phyloP scores from a whole-genome alignment of 1,140 invertebrate species.

The Asobara japonica region DNA sequence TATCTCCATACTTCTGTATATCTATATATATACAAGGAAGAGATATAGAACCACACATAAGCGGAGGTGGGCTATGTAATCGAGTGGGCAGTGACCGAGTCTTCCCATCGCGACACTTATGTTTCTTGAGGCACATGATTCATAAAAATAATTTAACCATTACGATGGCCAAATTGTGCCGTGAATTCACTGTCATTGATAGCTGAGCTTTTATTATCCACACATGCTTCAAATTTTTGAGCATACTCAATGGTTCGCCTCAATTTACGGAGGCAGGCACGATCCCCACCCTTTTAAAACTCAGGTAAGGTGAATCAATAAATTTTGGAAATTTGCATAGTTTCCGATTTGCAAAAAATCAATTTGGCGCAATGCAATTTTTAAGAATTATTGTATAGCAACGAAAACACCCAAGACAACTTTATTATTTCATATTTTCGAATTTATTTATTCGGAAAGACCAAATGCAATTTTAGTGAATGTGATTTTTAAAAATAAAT shows the following conservation, averaged over 20 bases:
- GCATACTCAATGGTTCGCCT: not conserved
- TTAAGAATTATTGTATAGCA: no score
- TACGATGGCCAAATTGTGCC: not conserved
- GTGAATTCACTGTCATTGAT: not conserved
- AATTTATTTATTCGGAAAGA: no score
- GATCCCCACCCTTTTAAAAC: slow-evolving; percentile 1
- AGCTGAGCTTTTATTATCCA: not conserved
- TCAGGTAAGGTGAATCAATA: slow-evolving; percentile 9
- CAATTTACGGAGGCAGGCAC: not conserved
- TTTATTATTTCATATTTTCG: no score
- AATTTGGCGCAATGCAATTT: no score
- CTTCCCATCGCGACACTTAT: not conserved
- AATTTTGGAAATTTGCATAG: not conserved
- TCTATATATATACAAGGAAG: no score
- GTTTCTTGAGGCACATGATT: not conserved
- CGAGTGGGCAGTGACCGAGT: slow-evolving; percentile 4
- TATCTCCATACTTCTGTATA: no score
- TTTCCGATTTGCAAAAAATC: no score
- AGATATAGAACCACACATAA: no score
- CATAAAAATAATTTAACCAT: not conserved
- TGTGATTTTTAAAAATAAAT: no score
- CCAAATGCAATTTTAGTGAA: no score
- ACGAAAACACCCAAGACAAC: no score
- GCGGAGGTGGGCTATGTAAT: slow-evolving; percentile 1
- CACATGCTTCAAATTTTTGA: not conserved